These are phyloP conservation scores for Halcyon chelicuti DNA, from an alignment of 2,797 vertebrate species.

Conservation along the genomic window DNA sequence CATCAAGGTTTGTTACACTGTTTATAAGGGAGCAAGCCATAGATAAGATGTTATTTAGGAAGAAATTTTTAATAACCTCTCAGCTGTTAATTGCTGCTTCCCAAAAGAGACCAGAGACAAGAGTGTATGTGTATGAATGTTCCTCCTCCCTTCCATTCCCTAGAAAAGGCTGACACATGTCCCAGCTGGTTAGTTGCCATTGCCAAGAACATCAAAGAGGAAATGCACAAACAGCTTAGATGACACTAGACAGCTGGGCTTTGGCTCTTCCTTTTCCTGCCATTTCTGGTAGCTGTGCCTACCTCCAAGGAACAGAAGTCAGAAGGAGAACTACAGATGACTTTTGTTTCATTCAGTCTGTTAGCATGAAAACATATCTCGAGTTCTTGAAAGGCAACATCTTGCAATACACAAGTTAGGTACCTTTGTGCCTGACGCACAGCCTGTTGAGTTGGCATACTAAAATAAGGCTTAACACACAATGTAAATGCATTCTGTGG, in stretches of 20 bases:
- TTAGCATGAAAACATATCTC: not conserved
- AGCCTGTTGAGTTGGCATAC: not conserved
- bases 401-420: not conserved
- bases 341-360: not conserved
- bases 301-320: conserved; percentile 15
- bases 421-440: not conserved
- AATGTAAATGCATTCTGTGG: not conserved
- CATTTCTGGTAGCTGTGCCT: conserved; percentile 9
- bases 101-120: conserved; percentile 64
- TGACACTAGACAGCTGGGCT: conserved; percentile 61
- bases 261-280: conserved; percentile 52
- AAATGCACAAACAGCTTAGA: conserved; percentile 64
- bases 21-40: conserved; percentile 32
- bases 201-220: conserved; percentile 70
- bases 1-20: conserved; percentile 26
- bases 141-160: conserved; percentile 49
- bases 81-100: conserved; percentile 63
- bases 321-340: not conserved
- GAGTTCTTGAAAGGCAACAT: not conserved
- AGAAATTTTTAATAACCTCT: conserved; percentile 70
- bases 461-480: not conserved
- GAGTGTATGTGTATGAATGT: conserved; percentile 53
- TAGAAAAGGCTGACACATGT: conserved; percentile 51
- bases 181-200: conserved; percentile 65
- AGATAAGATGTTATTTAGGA: conserved; percentile 56